A percentile compares a stretch with the other conserved stretches of the same genome.
phyloP scores from a whole-genome alignment of 2,888 invertebrate species.

The Tetropium fuscum region DNA sequence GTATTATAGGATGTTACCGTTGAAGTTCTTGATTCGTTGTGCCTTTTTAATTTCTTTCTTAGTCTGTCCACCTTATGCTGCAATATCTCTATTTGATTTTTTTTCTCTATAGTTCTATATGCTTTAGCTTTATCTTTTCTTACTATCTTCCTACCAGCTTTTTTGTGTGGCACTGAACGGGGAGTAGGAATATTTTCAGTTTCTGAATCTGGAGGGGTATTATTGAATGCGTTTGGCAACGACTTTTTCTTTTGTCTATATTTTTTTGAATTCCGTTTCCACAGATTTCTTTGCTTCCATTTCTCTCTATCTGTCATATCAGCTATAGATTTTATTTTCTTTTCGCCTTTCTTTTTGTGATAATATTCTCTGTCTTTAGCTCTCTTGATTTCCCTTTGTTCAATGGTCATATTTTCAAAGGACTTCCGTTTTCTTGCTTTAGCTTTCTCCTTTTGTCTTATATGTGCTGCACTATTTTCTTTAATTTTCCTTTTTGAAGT shows the following conservation, averaged over 20 bases:
- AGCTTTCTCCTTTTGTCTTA: slow-evolving; percentile 8
- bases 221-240: not conserved
- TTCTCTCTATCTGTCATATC: slow-evolving; percentile 24
- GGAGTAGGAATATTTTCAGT: not conserved
- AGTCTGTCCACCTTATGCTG: not conserved
- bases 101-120: slow-evolving; percentile 18
- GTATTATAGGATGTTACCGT: too few relatives aligned
- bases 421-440: slow-evolving; percentile 22
- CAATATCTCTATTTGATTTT: slow-evolving; percentile 15
- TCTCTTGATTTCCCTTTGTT: slow-evolving; percentile 22
- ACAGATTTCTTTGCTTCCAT: slow-evolving; percentile 19
- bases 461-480: slow-evolving; percentile 3
- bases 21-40: not conserved
- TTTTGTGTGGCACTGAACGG: not conserved
- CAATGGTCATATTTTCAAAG: slow-evolving; percentile 1
- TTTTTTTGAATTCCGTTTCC: slow-evolving; percentile 18
- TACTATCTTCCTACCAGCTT: slow-evolving; percentile 11
- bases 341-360: slow-evolving; percentile 15
- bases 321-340: slow-evolving; percentile 7
- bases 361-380: slow-evolving; percentile 24
- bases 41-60: not conserved
- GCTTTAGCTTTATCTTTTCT: slow-evolving; percentile 22
- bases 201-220: slow-evolving; percentile 8
- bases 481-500: not conserved
- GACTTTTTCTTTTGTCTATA: slow-evolving; percentile 15